phyloP scores from a whole-genome alignment of 2,113 vertebrate genomes.

The Psammodynastes pulverulentus region DNA sequence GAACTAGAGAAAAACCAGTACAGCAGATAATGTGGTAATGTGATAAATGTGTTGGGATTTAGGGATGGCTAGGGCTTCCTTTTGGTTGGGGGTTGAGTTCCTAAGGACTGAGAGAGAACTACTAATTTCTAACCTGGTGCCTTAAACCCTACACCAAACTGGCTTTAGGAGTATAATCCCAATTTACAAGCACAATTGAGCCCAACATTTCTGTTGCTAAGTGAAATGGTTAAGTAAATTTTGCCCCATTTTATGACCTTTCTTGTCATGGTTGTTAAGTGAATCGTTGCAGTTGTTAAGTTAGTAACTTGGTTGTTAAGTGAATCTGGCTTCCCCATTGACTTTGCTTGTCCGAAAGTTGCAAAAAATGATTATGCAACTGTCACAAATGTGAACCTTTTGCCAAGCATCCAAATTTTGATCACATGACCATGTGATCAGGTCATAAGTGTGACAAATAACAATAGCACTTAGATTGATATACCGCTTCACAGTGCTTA shows the following conservation, averaged over 20 bases:
- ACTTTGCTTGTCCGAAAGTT: background rate
- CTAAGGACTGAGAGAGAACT: background rate
- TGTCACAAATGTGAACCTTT: background rate
- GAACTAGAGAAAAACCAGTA: background rate
- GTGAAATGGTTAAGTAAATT: background rate
- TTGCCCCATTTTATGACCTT: background rate
- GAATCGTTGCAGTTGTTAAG: background rate
- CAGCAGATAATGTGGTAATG: too few species aligned
- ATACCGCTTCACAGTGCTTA: too few species aligned
- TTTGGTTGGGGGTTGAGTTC: background rate
- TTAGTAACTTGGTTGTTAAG: background rate
- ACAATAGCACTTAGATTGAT: too few species aligned
- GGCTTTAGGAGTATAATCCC: background rate
- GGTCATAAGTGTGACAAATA: background rate
- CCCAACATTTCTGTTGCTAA: background rate
- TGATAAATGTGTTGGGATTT: background rate
- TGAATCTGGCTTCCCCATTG: background rate
- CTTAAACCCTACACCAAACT: background rate
- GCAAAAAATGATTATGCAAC: background rate
- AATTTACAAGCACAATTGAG: background rate
- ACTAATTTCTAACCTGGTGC: background rate
- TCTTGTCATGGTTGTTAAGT: background rate
- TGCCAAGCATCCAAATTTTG: too few species aligned
- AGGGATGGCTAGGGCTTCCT: background rate
- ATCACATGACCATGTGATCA: background rate